phyloP scores from a whole-genome alignment of 2,888 invertebrate species.

The Meteorus colon region DNA sequence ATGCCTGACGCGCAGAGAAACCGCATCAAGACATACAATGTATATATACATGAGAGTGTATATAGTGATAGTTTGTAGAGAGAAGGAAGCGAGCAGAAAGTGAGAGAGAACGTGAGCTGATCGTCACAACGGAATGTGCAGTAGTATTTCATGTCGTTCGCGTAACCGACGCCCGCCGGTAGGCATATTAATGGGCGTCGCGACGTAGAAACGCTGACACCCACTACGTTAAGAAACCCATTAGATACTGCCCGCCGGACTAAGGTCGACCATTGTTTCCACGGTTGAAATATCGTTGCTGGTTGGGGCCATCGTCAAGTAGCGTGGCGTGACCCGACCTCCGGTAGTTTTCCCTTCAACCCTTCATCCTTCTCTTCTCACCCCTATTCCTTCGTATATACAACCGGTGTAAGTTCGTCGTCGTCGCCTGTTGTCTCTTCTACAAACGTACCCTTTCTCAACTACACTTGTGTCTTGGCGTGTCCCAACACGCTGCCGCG shows the following conservation, averaged over 20 bases:
- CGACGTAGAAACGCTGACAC: slow-evolving; percentile 59
- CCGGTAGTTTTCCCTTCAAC: slow-evolving; percentile 23
- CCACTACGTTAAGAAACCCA: slow-evolving; percentile 62
- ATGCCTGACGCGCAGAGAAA: slow-evolving; percentile 7
- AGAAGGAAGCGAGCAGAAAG: slow-evolving; percentile 20
- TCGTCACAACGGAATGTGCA: slow-evolving; percentile 63
- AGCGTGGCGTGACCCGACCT: slow-evolving; percentile 51
- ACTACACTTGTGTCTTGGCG: neutral
- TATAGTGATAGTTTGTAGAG: slow-evolving; percentile 6
- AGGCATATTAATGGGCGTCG: slow-evolving; percentile 62
- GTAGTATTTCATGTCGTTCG: slow-evolving; percentile 64
- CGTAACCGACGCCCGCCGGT: slow-evolving; percentile 52
- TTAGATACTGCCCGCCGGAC: slow-evolving; percentile 59
- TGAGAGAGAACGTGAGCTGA: slow-evolving; percentile 38
- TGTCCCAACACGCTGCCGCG: neutral
- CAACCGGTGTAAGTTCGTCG: neutral
- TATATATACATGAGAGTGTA: slow-evolving; percentile 1
- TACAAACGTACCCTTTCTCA: neutral
- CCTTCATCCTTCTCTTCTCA: neutral
- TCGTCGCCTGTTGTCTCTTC: slow-evolving; percentile 20
- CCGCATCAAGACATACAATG: neutral
- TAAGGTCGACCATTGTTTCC: slow-evolving; percentile 56
- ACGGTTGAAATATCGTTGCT: slow-evolving; percentile 42
- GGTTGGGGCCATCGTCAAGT: slow-evolving; percentile 45
- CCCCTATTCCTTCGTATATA: slow-evolving; percentile 5